These are phyloP conservation scores for Nycticebus coucang DNA, from an alignment of 2,113 vertebrate genomes.

Conservation along the genomic window DNA sequence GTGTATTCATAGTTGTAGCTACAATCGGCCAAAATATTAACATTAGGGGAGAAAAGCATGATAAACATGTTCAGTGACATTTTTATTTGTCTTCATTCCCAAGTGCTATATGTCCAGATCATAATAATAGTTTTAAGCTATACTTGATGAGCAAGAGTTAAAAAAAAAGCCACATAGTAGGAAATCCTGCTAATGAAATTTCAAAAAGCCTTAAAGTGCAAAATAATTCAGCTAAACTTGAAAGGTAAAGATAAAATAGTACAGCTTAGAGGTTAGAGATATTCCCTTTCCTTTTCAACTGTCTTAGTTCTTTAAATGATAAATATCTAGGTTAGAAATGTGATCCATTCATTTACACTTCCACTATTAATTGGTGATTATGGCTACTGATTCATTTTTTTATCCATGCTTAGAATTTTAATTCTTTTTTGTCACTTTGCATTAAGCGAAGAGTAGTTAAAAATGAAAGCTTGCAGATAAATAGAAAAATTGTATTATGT, in stretches of 20 bases:
- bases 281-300: constrained; percentile 19
- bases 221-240: constrained; percentile 26
- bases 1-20: neutral
- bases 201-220: neutral
- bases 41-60: neutral
- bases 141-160: neutral
- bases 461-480: neutral
- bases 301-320: constrained; percentile 36
- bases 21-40: neutral
- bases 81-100: neutral
- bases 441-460: neutral
- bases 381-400: neutral
- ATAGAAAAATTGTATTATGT: neutral
- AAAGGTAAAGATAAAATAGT: constrained; percentile 1
- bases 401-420: neutral
- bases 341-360: neutral
- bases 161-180: neutral
- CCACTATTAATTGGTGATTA: neutral
- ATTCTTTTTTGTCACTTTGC: constrained; percentile 35
- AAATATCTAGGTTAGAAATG: neutral
- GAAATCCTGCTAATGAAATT: constrained; percentile 35
- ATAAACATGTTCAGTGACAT: neutral
- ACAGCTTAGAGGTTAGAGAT: neutral
- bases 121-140: neutral
- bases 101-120: neutral